A percentile compares a stretch with the other conserved stretches of the same genome.
Conservation (phyloP, 64 coral and sea anemone species). For the Montipora cactus region DNA sequence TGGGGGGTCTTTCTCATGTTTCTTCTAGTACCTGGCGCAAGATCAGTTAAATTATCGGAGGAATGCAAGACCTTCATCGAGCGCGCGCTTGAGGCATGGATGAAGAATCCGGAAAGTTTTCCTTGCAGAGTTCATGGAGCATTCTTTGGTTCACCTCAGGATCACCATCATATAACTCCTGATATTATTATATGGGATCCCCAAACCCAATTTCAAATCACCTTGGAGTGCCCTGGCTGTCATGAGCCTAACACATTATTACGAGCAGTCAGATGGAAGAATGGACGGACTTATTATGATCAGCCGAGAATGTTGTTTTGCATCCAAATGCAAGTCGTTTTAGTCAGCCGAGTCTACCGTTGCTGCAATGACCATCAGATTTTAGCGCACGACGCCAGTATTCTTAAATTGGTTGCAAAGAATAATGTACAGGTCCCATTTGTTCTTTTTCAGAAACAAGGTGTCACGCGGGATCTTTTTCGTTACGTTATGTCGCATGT, state of each 20-base stretch:
- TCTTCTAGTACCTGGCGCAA: background rate
- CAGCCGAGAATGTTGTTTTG: background rate
- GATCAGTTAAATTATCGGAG: too few species aligned
- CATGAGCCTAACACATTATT: too few species aligned
- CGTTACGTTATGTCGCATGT: background rate
- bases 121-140: background rate
- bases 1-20: background rate
- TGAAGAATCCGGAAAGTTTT: background rate
- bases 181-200: background rate
- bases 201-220: background rate
- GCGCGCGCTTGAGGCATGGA: too few species aligned
- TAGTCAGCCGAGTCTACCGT: too few species aligned
- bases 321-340: too few species aligned
- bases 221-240: too few species aligned
- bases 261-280: background rate
- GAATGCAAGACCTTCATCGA: too few species aligned
- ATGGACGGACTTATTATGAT: background rate
- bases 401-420: background rate
- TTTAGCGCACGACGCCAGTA: background rate
- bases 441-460: conserved; percentile 38
- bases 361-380: too few species aligned
- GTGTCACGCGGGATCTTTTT: conserved; percentile 27
- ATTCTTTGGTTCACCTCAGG: background rate
- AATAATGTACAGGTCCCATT: conserved; percentile 18
- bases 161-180: background rate